Conservation (phyloP, 2,113 vertebrate genomes). For the Pan paniscus region DNA sequence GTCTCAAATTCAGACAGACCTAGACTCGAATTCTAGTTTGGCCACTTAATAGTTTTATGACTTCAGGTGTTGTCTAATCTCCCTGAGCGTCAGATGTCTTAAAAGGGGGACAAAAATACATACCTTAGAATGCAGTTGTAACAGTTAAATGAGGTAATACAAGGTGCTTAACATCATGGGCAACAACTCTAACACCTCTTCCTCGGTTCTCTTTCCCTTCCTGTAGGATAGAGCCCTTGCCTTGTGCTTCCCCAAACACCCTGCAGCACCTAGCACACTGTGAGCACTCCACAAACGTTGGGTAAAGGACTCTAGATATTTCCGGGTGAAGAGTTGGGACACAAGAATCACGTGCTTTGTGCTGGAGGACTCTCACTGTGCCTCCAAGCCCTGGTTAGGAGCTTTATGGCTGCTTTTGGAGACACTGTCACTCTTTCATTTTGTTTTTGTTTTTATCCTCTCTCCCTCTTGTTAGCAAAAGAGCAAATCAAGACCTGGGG, state of each 20-base stretch:
- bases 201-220: not conserved
- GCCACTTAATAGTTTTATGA: not conserved
- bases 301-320: not conserved
- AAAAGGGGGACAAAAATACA: not conserved
- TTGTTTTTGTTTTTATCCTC: not conserved
- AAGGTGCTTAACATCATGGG: not conserved
- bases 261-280: not conserved
- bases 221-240: not conserved
- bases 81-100: not conserved
- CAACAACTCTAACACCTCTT: not conserved
- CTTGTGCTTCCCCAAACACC: not conserved
- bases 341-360: accelerated
- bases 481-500: not conserved
- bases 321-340: not conserved
- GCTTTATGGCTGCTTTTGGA: not conserved
- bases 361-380: too few species aligned
- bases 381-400: too few species aligned
- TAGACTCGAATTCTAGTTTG: not conserved
- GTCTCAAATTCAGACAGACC: not conserved
- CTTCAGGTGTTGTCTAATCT: not conserved
- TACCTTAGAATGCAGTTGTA: not conserved
- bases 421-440: not conserved
- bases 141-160: not conserved
- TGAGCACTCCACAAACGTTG: accelerated
- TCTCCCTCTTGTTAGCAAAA: not conserved